These are phyloP conservation scores for Tapera naevia DNA, from an alignment of 2,797 vertebrate species.

Conservation along the genomic window DNA sequence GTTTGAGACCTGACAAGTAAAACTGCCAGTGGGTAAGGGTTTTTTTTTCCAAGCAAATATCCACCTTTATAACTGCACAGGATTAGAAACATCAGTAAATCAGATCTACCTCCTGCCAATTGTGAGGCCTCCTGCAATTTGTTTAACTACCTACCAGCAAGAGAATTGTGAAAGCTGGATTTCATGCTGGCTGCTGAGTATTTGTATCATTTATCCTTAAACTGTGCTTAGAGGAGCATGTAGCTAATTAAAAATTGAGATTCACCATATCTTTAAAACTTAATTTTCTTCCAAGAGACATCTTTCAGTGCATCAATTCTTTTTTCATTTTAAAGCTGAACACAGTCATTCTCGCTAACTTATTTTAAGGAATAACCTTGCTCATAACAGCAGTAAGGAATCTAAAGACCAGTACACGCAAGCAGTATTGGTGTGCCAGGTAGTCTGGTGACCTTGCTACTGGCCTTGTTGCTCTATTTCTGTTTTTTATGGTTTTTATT, in stretches of 20 bases:
- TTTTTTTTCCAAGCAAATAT: not conserved
- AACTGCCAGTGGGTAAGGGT: not conserved
- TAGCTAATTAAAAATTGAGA: slow-evolving; percentile 1
- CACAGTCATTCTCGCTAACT: not conserved
- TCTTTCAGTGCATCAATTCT: not conserved
- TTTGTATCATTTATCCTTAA: slow-evolving; percentile 28
- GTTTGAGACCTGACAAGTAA: not conserved
- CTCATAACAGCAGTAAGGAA: not conserved
- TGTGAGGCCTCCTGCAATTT: slow-evolving; percentile 30
- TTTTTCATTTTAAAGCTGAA: not conserved
- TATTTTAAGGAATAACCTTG: not conserved
- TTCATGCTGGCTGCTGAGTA: not conserved
- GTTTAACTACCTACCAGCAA: slow-evolving; percentile 37
- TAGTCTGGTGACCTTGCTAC: not conserved
- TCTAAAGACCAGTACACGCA: not conserved
- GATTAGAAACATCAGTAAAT: slow-evolving; percentile 24
- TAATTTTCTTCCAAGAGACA: not conserved
- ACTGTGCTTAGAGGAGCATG: not conserved
- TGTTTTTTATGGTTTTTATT: not conserved
- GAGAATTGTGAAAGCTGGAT: slow-evolving; percentile 19
- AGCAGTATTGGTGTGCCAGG: not conserved
- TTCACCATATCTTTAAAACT: not conserved
- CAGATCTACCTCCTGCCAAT: slow-evolving; percentile 19
- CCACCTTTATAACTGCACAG: not conserved
- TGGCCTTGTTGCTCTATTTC: not conserved